Conservation (phyloP, 2,113 vertebrate genomes). For the Cisticola juncidis region DNA sequence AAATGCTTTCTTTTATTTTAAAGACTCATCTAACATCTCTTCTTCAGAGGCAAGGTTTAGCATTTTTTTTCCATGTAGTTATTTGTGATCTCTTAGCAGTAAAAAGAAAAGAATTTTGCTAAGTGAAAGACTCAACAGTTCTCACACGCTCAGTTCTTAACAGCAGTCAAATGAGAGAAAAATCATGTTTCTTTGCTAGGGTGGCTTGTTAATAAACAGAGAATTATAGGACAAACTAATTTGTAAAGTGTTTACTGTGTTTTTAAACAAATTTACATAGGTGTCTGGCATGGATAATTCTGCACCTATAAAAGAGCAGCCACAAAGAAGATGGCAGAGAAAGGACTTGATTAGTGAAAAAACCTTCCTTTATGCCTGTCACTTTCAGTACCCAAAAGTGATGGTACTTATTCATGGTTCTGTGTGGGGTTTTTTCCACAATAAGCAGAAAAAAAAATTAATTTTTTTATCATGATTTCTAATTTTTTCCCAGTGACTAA, state of each 20-base stretch:
- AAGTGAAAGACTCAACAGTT: slow-evolving; percentile 26
- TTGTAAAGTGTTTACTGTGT: slow-evolving; percentile 42
- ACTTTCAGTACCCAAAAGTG: background rate
- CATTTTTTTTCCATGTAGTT: background rate
- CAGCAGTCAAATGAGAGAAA: background rate
- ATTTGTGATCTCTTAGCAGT: slow-evolving; percentile 57
- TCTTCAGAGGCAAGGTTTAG: slow-evolving; percentile 37
- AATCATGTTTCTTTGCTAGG: background rate
- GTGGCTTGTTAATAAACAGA: background rate
- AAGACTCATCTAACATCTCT: slow-evolving; percentile 56
- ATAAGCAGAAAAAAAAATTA: background rate
- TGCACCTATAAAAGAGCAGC: background rate
- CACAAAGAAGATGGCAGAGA: background rate
- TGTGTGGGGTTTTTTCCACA: background rate
- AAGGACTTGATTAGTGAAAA: background rate
- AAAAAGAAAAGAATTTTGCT: slow-evolving; percentile 51
- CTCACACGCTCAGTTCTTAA: background rate
- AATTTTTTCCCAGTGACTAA: background rate
- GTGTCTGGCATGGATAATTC: background rate
- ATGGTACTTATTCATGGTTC: background rate
- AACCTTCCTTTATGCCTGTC: background rate
- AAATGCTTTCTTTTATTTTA: slow-evolving; percentile 54
- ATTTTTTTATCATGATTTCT: background rate
- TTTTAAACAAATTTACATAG: background rate
- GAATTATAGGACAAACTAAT: slow-evolving; percentile 25